Conservation (phyloP, 2,888 invertebrate species). For the Saturnia pavonia region DNA sequence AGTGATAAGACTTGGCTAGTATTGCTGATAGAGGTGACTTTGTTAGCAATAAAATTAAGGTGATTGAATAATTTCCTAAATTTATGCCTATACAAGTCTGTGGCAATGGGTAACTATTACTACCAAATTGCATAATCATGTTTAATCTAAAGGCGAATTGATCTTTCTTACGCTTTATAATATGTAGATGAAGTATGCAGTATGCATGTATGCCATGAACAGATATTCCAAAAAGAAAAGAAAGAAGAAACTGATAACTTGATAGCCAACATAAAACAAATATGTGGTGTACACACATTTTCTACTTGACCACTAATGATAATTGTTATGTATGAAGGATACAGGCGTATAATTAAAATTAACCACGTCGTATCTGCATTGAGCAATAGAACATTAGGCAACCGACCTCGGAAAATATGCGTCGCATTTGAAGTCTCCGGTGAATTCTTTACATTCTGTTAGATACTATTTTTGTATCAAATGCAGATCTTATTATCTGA, state of each 20-base stretch:
- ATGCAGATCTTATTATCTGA: background rate
- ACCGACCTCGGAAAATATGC: constrained; percentile 49
- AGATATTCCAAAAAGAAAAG: background rate
- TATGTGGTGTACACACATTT: background rate
- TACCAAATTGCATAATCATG: too few species aligned
- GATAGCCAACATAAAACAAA: background rate
- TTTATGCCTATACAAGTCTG: too few species aligned
- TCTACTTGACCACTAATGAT: constrained; percentile 15
- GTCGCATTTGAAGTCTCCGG: constrained; percentile 30
- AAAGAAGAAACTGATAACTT: background rate
- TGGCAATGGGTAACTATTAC: too few species aligned
- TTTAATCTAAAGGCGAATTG: too few species aligned
- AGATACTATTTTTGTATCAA: constrained; percentile 7
- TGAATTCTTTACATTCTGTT: constrained; percentile 33
- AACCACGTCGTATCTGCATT: constrained; percentile 43
- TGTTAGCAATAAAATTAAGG: too few species aligned
- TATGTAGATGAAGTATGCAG: too few species aligned
- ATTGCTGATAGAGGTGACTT: too few species aligned
- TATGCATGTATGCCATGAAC: too few species aligned
- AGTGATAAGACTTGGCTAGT: too few species aligned
- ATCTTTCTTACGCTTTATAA: too few species aligned
- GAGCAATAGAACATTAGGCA: constrained; percentile 46
- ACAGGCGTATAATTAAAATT: constrained; percentile 52
- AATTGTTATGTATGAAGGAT: constrained; percentile 33
- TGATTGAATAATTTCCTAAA: too few species aligned